Evolutionary conservation across 2,888 invertebrate genomes (phyloP).

Genomic region (Tillus elongatus): DNA sequence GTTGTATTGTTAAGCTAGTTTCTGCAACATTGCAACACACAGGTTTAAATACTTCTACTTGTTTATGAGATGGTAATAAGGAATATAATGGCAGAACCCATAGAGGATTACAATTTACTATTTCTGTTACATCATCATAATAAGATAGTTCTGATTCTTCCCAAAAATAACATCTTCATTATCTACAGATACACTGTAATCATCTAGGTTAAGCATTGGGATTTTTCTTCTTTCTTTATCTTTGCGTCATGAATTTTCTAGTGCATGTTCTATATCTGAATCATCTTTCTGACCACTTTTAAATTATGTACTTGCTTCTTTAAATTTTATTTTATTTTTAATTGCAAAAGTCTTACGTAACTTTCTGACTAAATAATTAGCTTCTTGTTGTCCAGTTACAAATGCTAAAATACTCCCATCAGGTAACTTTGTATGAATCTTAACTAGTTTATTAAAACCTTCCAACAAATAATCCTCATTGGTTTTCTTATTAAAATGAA

Average conservation of each 20-base stretch:
- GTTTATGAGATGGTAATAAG: constrained; percentile 70
- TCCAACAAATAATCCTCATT: constrained; percentile 79
- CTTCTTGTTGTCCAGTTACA: constrained; percentile 93
- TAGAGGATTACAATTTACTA: no score
- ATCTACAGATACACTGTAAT: no score
- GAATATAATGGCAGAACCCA: constrained; percentile 94
- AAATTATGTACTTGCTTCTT: no score
- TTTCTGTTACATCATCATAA: constrained; percentile 31
- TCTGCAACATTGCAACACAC: constrained; percentile 98
- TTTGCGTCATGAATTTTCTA: no score
- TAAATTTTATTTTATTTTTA: constrained; percentile 20
- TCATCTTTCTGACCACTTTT: constrained; percentile 17
- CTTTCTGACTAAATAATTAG: constrained; percentile 59
- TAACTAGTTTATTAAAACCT: constrained; percentile 76
- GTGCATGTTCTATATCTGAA: constrained; percentile 11
- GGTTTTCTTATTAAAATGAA: constrained; percentile 89
- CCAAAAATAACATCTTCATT: no score
- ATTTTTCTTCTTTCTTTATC: no score
- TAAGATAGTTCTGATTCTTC: constrained; percentile 28
- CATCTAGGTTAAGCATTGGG: no score
- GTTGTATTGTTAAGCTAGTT: constrained; percentile 95
- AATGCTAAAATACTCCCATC: constrained; percentile 94
- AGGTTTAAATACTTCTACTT: constrained; percentile 69
- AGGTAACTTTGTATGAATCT: constrained; percentile 71
- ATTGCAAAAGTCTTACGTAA: constrained; percentile 60